Evolutionary conservation across 2,888 invertebrate species (phyloP).

Genomic region (Drosophila mettleri): DNA sequence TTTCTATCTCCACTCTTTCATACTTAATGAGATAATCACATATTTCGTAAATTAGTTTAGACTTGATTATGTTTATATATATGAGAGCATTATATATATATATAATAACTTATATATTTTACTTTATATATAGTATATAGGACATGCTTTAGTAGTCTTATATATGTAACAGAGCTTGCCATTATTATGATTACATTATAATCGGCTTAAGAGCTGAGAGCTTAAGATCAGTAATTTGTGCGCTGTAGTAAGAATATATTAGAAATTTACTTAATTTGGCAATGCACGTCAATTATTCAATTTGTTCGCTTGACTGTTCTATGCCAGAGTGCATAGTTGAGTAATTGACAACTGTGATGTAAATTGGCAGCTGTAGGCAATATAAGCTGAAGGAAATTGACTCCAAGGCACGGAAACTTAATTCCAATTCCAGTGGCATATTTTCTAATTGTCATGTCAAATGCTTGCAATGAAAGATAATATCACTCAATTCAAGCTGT

Average conservation of each 20-base stretch:
- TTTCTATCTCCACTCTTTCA: background rate
- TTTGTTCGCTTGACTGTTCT: background rate
- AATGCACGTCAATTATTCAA: conserved; percentile 14
- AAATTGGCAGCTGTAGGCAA: conserved; percentile 4
- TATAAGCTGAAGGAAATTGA: conserved; percentile 9
- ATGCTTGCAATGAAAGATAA: conserved; percentile 27
- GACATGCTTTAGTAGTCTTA: background rate
- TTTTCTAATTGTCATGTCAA: conserved; percentile 16
- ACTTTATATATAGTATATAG: too few relatives aligned
- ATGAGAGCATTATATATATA: background rate
- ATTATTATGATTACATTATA: background rate
- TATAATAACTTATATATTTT: background rate
- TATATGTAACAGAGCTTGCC: too few relatives aligned
- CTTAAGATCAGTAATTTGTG: background rate
- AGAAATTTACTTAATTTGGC: background rate
- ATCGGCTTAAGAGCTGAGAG: background rate
- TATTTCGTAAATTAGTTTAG: too few relatives aligned
- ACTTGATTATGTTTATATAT: too few relatives aligned
- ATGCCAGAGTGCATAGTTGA: background rate
- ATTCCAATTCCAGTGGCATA: conserved; percentile 34
- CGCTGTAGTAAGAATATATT: background rate
- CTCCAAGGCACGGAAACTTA: conserved; percentile 41
- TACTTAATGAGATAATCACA: background rate
- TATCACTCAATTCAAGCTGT: conserved; percentile 14
- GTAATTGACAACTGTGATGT: conserved; percentile 12